Evolutionary conservation across 2,113 vertebrate genomes (phyloP).

Genomic region (Cepphus grylle): DNA sequence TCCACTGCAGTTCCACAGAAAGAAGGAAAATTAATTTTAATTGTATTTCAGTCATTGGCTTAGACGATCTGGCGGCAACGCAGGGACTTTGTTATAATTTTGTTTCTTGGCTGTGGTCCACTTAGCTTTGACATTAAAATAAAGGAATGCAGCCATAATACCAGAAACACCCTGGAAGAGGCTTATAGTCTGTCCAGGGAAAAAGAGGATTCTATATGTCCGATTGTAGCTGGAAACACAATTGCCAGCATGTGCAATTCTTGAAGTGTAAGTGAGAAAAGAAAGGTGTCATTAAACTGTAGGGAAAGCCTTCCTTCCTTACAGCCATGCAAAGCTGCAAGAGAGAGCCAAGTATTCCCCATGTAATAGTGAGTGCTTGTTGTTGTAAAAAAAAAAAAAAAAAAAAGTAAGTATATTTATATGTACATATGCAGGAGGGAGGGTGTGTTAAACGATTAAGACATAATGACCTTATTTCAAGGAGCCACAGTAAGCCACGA

Average conservation of each 20-base stretch:
- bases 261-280: slow-evolving; percentile 59
- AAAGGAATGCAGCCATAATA: slow-evolving; percentile 64
- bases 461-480: slow-evolving; percentile 51
- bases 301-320: slow-evolving; percentile 36
- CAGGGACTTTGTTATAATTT: slow-evolving; percentile 44
- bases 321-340: slow-evolving; percentile 38
- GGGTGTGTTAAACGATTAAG: slow-evolving; percentile 1
- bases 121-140: slow-evolving; percentile 56
- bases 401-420: background rate
- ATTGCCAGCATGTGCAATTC: slow-evolving; percentile 49
- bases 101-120: slow-evolving; percentile 62
- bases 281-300: slow-evolving; percentile 47
- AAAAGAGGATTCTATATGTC: slow-evolving; percentile 37
- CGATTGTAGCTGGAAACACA: slow-evolving; percentile 57
- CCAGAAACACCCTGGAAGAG: slow-evolving; percentile 46
- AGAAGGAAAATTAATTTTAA: slow-evolving; percentile 63
- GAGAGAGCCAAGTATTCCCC: slow-evolving; percentile 39
- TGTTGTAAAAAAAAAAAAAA: slow-evolving; percentile 12
- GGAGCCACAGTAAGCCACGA: background rate
- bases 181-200: slow-evolving; percentile 41
- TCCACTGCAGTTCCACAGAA: slow-evolving; percentile 27
- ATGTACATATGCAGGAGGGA: background rate
- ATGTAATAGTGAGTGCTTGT: slow-evolving; percentile 40
- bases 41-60: slow-evolving; percentile 70
- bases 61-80: slow-evolving; percentile 47